These are phyloP conservation scores for Uromys caudimaculatus DNA, from an alignment of 2,797 vertebrate genomes.

Conservation along the genomic window DNA sequence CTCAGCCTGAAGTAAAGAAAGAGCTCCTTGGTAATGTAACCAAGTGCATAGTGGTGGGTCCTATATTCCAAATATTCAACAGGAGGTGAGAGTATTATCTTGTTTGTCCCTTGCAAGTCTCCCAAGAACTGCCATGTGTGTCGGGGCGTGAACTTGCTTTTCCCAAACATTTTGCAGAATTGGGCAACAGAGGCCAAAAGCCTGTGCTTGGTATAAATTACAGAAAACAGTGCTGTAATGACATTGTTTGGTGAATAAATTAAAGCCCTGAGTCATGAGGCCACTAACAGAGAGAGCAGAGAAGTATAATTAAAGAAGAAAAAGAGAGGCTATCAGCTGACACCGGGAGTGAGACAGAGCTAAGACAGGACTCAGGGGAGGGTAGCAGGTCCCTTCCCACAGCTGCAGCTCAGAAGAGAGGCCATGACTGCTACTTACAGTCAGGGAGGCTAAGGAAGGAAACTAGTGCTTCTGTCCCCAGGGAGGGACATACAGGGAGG, in stretches of 20 bases:
- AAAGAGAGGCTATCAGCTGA: conserved; percentile 78
- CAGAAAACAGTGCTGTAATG: conserved; percentile 81
- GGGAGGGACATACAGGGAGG: not conserved
- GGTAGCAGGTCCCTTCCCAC: not conserved
- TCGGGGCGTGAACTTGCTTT: not conserved
- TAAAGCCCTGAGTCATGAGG: conserved; percentile 79
- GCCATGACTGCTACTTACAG: no score
- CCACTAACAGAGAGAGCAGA: conserved; percentile 69
- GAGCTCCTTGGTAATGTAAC: not conserved
- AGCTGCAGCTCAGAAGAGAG: not conserved
- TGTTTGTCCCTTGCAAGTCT: not conserved
- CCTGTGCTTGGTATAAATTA: conserved; percentile 74
- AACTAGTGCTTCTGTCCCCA: not conserved
- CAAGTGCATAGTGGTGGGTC: no score
- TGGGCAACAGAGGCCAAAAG: conserved; percentile 74
- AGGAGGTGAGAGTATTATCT: not conserved
- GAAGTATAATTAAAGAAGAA: conserved; percentile 80
- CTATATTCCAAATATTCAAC: not conserved
- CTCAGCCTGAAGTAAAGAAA: not conserved
- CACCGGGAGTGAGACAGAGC: conserved; percentile 62
- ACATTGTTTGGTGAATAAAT: conserved; percentile 82
- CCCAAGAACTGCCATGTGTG: not conserved
- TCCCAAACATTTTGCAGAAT: conserved; percentile 68
- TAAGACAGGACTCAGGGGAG: conserved; percentile 50
- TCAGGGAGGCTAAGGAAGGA: not conserved